Base-by-base conservation (phyloP, 2,888 invertebrate species). In the Andrena chrysosceles region DNA sequence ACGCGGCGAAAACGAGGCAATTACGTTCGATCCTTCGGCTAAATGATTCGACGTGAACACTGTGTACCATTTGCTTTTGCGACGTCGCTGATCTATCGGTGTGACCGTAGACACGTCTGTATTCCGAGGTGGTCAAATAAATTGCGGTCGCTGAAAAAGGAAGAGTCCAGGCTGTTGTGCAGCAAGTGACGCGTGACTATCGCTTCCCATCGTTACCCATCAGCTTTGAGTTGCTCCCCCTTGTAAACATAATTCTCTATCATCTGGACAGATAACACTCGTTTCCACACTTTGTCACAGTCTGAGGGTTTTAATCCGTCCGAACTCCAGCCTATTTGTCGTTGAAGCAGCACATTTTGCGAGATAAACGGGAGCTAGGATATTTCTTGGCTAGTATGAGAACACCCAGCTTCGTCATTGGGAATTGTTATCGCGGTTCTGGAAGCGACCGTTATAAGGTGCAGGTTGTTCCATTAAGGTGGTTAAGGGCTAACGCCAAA, bases 171-270 rank as follows among this genome's bases (percentile, higher is more conserved):
- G 8, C 2, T 23, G 10, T 26, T 3, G 26, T 10, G 23, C 10
- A 56, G 23, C 56, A 23, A 56, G 56, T 26, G 13, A 56, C 23
- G 56, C 56, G 26, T 56, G 26, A 56, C 56, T 56, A 56, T 56
- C 56, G 13, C 26, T 10, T 20, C 10, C 23, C 10, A 10, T 23
- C 54, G 10, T 13, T 26, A 23, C 3, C 56, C 10, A 13, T 23
- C 56, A 10, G 56, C 10, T 56, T 56, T 26, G 4, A 10, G 56
- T 23, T 56, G 26, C 26, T 26, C 1, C 23, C 23, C 4, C 20
- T 8, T 56, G 56, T 23, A 10, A 56, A 56, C 56, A 56, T 13
- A 23, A 23, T 56, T 56, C 23, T 26, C 23, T 33, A 33, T 60
- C 8, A 2, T 3, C 31, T 8, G 31, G 6, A n/a, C 10, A 62